phyloP scores from a whole-genome alignment of 64 coral and sea anemone species.

The Catalaphyllia jardinei region DNA sequence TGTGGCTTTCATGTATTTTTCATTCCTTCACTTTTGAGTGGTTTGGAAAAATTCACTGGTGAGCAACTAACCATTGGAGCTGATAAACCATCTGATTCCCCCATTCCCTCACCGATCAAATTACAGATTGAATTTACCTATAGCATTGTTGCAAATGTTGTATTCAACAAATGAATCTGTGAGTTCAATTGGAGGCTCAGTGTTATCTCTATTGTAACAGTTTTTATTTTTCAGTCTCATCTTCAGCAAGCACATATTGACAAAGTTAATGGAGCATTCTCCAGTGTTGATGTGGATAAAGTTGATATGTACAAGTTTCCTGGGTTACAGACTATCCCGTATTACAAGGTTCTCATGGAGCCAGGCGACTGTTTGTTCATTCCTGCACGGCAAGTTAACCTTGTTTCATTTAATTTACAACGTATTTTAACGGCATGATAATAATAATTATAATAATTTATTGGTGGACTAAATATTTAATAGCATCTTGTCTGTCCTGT shows the following conservation, averaged over 20 bases:
- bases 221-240: constrained; percentile 7
- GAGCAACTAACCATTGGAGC: too few relatives aligned
- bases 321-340: constrained; percentile 82
- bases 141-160: too few relatives aligned
- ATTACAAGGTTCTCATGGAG: constrained; percentile 78
- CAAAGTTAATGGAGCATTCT: constrained; percentile 76
- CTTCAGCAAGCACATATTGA: constrained; percentile 78
- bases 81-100: too few relatives aligned
- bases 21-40: too few relatives aligned
- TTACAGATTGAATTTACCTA: too few relatives aligned
- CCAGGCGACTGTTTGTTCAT: constrained; percentile 93
- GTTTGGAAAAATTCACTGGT: too few relatives aligned
- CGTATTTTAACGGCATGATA: too few relatives aligned
- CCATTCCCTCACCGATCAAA: too few relatives aligned
- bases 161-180: not conserved
- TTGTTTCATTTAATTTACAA: not conserved
- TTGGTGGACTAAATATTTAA: too few relatives aligned
- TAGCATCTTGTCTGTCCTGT: too few relatives aligned
- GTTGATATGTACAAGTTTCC: constrained; percentile 97
- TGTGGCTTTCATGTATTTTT: too few relatives aligned
- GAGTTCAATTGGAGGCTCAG: not conserved
- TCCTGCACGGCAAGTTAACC: constrained; percentile 67
- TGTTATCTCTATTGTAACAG: not conserved
- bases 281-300: constrained; percentile 90
- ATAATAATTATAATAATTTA: too few relatives aligned